Evolutionary conservation across 2,888 invertebrate species (phyloP).

Genomic region (Gibbula magus): DNA sequence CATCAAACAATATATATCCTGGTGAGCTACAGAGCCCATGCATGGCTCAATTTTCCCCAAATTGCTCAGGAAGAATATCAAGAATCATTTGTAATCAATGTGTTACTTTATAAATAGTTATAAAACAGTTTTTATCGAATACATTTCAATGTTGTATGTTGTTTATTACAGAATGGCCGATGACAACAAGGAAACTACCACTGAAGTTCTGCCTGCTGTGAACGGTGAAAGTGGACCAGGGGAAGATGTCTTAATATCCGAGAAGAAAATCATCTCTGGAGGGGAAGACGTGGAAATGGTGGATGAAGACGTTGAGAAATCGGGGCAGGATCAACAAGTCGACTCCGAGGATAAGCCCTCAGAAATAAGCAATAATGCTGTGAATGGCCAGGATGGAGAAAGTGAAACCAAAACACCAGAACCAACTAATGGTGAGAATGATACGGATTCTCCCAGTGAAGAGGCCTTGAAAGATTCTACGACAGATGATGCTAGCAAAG

Average conservation of each 20-base stretch:
- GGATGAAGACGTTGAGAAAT: slow-evolving; percentile 27
- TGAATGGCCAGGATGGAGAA: neutral
- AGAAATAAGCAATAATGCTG: neutral
- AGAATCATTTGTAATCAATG: no score
- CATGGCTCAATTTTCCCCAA: no score
- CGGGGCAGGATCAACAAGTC: neutral
- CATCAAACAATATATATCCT: no score
- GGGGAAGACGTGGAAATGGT: slow-evolving; percentile 18
- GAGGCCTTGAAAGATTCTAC: neutral
- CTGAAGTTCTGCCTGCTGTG: neutral
- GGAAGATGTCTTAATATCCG: neutral
- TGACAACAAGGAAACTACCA: neutral
- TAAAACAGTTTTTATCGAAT: no score
- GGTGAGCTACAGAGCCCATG: no score
- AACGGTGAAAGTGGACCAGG: neutral
- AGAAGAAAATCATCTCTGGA: slow-evolving; percentile 4
- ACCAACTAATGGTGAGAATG: neutral
- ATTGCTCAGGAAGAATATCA: no score
- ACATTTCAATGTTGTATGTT: no score
- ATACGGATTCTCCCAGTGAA: neutral
- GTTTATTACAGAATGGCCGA: neutral
- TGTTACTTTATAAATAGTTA: no score
- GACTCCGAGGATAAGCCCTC: slow-evolving; percentile 5
- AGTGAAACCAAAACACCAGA: neutral
- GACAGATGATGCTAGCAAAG: neutral